These are phyloP conservation scores for Sipha maydis DNA, from an alignment of 2,888 invertebrate species.

Conservation along the genomic window DNA sequence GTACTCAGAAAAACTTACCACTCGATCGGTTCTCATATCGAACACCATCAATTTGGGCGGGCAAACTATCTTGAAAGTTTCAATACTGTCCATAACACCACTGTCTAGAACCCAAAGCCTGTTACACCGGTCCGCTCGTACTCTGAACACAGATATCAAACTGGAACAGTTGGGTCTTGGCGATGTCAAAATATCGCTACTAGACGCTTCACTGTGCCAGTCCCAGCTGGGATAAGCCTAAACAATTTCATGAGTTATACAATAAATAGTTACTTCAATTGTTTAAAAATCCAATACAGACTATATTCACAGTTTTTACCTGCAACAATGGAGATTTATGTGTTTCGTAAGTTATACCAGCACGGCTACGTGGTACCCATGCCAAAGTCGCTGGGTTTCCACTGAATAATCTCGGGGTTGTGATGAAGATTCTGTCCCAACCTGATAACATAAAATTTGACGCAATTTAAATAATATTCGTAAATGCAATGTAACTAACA, in stretches of 20 bases:
- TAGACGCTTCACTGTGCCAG: conserved; percentile 73
- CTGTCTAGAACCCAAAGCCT: conserved; percentile 85
- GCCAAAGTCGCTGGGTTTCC: conserved; percentile 82
- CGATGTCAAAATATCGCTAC: conserved; percentile 75
- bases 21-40: conserved; percentile 78
- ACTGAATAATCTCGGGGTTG: conserved; percentile 78
- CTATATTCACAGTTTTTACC: conserved; percentile 67
- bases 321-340: conserved; percentile 74
- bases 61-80: conserved; percentile 76
- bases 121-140: conserved; percentile 82
- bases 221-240: conserved; percentile 82
- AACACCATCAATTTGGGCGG: conserved; percentile 85
- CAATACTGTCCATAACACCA: conserved; percentile 78
- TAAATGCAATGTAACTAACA: background rate
- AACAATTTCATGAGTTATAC: conserved; percentile 4
- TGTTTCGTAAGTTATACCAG: conserved; percentile 65
- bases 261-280: background rate
- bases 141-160: conserved; percentile 81
- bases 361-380: conserved; percentile 75
- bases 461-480: background rate
- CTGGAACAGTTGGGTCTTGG: conserved; percentile 80
- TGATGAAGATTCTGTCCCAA: conserved; percentile 79
- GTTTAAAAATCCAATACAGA: too few relatives aligned
- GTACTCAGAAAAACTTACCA: conserved; percentile 69
- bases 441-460: background rate